These are phyloP conservation scores for Goniozus legneri DNA, from an alignment of 1,140 invertebrate species.

Conservation along the genomic window DNA sequence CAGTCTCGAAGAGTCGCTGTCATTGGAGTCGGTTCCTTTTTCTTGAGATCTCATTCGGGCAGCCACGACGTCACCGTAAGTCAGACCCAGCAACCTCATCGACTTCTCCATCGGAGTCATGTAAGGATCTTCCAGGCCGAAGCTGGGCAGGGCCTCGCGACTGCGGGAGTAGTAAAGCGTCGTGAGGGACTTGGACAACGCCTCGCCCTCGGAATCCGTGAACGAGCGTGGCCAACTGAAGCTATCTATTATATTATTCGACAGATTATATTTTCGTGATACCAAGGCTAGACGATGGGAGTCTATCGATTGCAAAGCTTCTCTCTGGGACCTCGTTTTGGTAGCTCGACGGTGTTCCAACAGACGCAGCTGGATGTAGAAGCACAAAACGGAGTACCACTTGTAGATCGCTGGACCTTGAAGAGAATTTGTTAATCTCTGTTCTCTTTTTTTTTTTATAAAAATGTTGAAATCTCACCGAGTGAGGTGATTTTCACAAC, in stretches of 20 bases:
- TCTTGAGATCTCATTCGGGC: no score
- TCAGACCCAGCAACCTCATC: constrained; percentile 24
- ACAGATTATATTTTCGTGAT: no score
- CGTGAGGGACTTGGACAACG: background rate
- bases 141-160: background rate
- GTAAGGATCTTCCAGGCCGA: constrained; percentile 3
- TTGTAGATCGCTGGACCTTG: constrained; percentile 27
- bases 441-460: no score
- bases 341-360: no score
- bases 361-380: constrained; percentile 21
- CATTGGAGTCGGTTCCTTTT: no score
- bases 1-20: no score
- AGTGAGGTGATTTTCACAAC: no score
- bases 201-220: background rate
- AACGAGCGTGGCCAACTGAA: no score
- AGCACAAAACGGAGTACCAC: constrained; percentile 23
- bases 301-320: background rate
- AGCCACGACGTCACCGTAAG: constrained; percentile 20
- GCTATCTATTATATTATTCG: no score
- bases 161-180: background rate
- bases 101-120: constrained; percentile 26
- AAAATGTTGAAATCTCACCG: no score
- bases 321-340: background rate
- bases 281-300: background rate
- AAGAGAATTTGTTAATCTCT: background rate